phyloP scores from a whole-genome alignment of 2,113 vertebrate genomes.

The Atractosteus spatula region DNA sequence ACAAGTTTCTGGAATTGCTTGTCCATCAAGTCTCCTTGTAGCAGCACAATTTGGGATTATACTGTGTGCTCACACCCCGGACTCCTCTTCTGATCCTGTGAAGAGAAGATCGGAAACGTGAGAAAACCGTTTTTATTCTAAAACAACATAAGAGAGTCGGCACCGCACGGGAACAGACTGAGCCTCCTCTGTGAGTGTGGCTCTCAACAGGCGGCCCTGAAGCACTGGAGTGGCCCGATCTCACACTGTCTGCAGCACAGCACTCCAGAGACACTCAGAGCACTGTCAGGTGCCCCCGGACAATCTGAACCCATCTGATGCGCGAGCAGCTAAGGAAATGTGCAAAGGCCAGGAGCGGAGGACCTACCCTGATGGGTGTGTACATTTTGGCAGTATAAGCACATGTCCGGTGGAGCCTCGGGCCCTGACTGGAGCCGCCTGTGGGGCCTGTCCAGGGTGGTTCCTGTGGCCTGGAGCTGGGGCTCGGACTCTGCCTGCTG shows the following conservation, averaged over 20 bases:
- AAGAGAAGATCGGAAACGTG: conserved; percentile 29
- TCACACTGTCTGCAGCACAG: no score
- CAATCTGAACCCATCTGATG: no score
- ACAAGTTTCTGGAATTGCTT: conserved; percentile 43
- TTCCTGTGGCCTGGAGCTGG: conserved; percentile 59
- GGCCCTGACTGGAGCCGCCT: conserved; percentile 52
- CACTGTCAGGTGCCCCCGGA: no score
- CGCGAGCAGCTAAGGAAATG: no score
- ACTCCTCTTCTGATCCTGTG: conserved; percentile 84
- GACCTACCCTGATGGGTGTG: conserved; percentile 81
- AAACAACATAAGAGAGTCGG: no score
- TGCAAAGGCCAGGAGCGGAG: not conserved
- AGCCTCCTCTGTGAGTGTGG: no score
- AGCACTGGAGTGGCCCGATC: no score
- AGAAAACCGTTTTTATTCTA: no score
- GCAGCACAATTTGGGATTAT: conserved; percentile 64
- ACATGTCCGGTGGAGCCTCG: conserved; percentile 58
- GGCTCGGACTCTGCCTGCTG: conserved; percentile 66
- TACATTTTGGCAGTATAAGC: conserved; percentile 74
- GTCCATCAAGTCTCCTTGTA: conserved; percentile 66
- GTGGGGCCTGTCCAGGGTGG: conserved; percentile 52
- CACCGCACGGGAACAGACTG: no score
- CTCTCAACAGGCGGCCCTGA: no score
- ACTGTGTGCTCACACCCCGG: conserved; percentile 78
- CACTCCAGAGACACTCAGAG: no score